Base-by-base conservation (phyloP, 1,140 invertebrate genomes). In the Formica selysi region DNA sequence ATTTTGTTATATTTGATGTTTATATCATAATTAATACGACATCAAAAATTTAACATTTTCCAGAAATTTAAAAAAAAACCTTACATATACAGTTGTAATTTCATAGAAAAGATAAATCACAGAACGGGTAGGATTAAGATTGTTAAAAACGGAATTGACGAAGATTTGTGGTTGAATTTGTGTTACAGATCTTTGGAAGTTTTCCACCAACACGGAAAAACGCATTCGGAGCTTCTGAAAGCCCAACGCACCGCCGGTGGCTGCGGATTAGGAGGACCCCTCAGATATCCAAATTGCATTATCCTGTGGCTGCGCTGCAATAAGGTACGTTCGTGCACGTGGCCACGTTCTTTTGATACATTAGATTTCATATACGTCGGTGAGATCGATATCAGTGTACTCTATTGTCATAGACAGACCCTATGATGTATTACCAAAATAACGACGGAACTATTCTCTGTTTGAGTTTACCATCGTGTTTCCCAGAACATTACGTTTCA, bases 231-330 rank as follows among this genome's bases (percentile, higher is more conserved):
- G 36, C 95, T 98, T 68, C 91, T 99, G 59, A 93, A 95, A 19
- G 96, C 97, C 86, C 98, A 99, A 95, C 96, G 97, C 68, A 59
- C 92, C 4, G 95, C 95, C 48, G 96, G 96, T 13, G 97, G 97
- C 7, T 95, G 94, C 62, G 95, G 95, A 13, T 92, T 97, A 29
- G 97, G 98, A 54, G 98, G 98, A 11, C 97, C 97, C 3, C 95
- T 99, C 10, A 96, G 98, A 32, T 97, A 96, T 92, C 95, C 95
- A 2, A 95, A 97, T 89, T 96, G 96, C 1, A 94, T 98, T 86
- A 96, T 99, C 26, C 95, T 99, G 7, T 99, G 98, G 98, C 94
- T 99, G 0, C 96, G 97, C 87, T 98, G 98, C 93, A 96, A 98
- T 86, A 96, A 97, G 96, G 97, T 97, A 94, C 71, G 80, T 84